phyloP scores from a whole-genome alignment of 2,113 vertebrate genomes.

The Acanthisitta chloris region DNA sequence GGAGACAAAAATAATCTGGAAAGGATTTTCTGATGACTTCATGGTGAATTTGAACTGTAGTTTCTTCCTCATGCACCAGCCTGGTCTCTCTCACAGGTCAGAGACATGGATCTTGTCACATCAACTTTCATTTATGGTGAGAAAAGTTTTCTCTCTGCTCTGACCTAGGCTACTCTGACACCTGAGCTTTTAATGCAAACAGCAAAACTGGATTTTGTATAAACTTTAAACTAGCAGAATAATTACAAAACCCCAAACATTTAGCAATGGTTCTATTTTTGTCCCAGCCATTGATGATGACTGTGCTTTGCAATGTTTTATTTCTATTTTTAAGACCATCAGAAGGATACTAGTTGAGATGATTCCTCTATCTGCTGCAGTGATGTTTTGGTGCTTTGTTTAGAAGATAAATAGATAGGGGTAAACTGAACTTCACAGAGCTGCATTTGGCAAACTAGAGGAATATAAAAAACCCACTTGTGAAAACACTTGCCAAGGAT shows the following conservation, averaged over 20 bases:
- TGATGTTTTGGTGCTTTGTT: not conserved
- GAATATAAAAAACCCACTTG: not conserved
- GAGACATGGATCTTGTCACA: not conserved
- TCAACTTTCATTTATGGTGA: not conserved
- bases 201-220: not conserved
- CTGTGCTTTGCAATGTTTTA: not conserved
- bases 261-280: not conserved
- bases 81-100: not conserved
- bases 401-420: not conserved
- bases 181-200: not conserved
- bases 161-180: not conserved
- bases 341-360: not conserved
- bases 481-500: not conserved
- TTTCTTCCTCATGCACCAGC: not conserved
- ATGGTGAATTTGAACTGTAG: not conserved
- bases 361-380: fast-evolving
- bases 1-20: not conserved
- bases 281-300: not conserved
- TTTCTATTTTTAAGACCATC: not conserved
- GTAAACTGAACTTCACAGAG: not conserved
- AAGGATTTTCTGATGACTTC: not conserved
- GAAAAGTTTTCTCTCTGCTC: not conserved
- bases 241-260: no score
- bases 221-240: not conserved
- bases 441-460: not conserved